Conservation (phyloP, 2,797 vertebrate species). For the Alectoris magna region DNA sequence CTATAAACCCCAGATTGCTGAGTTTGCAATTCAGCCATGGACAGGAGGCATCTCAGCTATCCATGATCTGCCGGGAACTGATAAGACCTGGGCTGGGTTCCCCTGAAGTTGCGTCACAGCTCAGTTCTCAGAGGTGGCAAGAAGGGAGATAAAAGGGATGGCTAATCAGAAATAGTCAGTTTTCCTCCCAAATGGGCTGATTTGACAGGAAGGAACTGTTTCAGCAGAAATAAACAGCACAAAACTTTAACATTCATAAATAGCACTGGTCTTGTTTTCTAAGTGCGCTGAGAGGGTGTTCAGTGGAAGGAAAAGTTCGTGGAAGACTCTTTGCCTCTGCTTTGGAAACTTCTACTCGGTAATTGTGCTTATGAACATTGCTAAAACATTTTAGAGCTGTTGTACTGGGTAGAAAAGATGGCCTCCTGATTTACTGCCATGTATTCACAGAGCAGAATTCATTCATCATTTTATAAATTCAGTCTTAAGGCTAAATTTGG, state of each 20-base stretch:
- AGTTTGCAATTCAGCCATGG: neutral
- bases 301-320: neutral
- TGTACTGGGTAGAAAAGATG: neutral
- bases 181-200: neutral
- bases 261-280: neutral
- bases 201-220: neutral
- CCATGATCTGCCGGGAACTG: constrained; percentile 33
- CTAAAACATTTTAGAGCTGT: neutral
- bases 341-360: neutral
- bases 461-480: neutral
- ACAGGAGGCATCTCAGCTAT: constrained; percentile 6
- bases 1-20: neutral
- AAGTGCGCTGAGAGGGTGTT: neutral
- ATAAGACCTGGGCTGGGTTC: constrained; percentile 51
- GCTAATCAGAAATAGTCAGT: neutral
- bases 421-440: neutral
- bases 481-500: neutral
- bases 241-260: neutral
- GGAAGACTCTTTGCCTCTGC: neutral
- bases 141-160: neutral
- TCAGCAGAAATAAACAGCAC: neutral
- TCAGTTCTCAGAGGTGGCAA: constrained; percentile 38
- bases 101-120: neutral
- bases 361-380: neutral
- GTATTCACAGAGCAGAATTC: neutral